Percentiles rank a stretch among this genome's conserved stretches.
Conservation (phyloP, 1,140 invertebrate genomes). For the Formica exsecta region DNA sequence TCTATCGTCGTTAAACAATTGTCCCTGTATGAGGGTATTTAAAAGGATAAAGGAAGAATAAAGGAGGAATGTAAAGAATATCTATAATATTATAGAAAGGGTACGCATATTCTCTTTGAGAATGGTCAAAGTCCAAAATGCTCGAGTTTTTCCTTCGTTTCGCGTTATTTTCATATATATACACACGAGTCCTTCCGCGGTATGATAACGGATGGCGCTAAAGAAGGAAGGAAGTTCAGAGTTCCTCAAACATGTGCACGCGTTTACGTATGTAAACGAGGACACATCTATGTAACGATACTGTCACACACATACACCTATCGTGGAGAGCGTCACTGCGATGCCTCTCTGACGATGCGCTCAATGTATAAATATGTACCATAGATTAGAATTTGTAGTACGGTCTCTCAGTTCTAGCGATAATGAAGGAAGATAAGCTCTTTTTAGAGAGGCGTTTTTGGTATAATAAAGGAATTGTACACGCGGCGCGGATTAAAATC, state of each 20-base stretch:
- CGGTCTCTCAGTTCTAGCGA: background rate
- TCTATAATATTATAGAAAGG: background rate
- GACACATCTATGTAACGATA: slow-evolving; percentile 4
- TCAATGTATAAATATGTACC: slow-evolving; percentile 70
- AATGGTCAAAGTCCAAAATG: slow-evolving; percentile 13
- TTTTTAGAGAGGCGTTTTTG: slow-evolving; percentile 18
- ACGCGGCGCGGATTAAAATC: background rate
- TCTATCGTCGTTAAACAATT: background rate
- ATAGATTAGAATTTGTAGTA: slow-evolving; percentile 53
- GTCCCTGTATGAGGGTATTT: no score
- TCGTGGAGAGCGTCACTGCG: slow-evolving; percentile 5
- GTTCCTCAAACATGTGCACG: slow-evolving; percentile 46
- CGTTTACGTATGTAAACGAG: slow-evolving; percentile 11
- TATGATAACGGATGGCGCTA: slow-evolving; percentile 55
- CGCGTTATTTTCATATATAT: slow-evolving; percentile 36
- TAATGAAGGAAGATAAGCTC: slow-evolving; percentile 26
- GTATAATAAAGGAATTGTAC: background rate
- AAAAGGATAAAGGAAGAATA: no score
- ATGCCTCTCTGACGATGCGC: slow-evolving; percentile 50
- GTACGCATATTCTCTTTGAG: background rate
- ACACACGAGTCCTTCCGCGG: slow-evolving; percentile 42
- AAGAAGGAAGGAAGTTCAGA: slow-evolving; percentile 72
- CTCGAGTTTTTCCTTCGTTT: background rate
- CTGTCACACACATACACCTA: slow-evolving; percentile 22
- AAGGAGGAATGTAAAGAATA: background rate